These are phyloP conservation scores for Dusona sp. DNA, from an alignment of 2,888 invertebrate genomes.

Conservation along the genomic window DNA sequence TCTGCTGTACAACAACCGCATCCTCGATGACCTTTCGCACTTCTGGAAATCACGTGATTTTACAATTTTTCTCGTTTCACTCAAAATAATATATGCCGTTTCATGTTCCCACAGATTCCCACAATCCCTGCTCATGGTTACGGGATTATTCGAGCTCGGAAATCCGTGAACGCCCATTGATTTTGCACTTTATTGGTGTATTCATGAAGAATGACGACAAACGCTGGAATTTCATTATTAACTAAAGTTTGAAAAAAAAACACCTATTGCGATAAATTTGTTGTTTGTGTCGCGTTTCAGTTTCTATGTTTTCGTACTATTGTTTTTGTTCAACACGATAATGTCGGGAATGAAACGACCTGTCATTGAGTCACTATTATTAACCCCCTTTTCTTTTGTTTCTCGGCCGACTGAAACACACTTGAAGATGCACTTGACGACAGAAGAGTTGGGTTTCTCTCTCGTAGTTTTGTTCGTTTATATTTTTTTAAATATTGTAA, in stretches of 20 bases:
- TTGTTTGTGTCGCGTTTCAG: background rate
- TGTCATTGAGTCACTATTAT: background rate
- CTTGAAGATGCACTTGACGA: background rate
- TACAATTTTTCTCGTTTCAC: background rate
- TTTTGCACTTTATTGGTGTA: background rate
- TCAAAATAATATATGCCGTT: background rate
- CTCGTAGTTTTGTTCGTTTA: background rate
- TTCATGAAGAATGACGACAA: background rate
- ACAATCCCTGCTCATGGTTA: conserved; percentile 24
- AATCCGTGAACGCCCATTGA: conserved; percentile 16
- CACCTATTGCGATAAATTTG: background rate
- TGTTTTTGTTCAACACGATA: background rate
- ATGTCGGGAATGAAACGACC: background rate
- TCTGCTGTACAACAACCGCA: background rate
- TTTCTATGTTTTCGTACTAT: background rate
- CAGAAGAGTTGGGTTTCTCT: background rate
- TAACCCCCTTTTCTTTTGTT: background rate
- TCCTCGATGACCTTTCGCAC: conserved; percentile 24
- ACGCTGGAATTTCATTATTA: background rate
- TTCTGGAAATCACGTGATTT: conserved; percentile 31
- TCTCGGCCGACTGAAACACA: background rate
- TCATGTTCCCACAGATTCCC: background rate
- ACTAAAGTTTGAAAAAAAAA: background rate
- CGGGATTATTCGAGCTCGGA: conserved; percentile 7
- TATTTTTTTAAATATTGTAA: background rate